A percentile compares a stretch with the other conserved stretches of the same genome.
phyloP scores from a whole-genome alignment of 2,888 invertebrate species.

The Synergus umbraculus region DNA sequence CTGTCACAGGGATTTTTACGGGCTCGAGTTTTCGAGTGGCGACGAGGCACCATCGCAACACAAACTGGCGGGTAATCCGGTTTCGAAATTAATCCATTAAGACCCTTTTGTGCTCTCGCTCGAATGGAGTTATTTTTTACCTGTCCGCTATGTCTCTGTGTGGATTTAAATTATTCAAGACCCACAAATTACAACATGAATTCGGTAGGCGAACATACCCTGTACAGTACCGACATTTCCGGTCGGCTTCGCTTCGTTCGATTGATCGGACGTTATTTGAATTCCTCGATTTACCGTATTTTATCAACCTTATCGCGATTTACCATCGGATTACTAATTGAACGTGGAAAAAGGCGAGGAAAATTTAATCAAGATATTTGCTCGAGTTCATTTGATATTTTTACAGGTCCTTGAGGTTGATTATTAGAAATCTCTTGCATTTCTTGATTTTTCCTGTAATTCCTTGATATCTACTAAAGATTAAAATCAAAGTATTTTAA shows the following conservation, averaged over 20 bases:
- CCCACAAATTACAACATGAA: background rate
- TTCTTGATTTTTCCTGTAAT: no score
- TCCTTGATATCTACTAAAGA: no score
- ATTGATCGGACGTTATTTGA: constrained; percentile 8
- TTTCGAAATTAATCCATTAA: constrained; percentile 45
- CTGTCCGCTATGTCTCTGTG: background rate
- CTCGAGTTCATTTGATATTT: background rate
- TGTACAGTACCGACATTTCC: constrained; percentile 9
- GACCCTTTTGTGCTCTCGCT: constrained; percentile 40
- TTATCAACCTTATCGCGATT: constrained; percentile 24
- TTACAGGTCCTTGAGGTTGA: background rate
- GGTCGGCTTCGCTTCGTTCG: constrained; percentile 15
- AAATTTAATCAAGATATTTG: background rate
- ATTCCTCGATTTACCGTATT: constrained; percentile 16
- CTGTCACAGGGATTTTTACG: constrained; percentile 51
- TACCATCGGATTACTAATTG: constrained; percentile 18
- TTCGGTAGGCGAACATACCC: background rate
- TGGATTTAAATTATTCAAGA: constrained; percentile 32
- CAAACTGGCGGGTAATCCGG: constrained; percentile 37
- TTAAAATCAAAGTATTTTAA: no score
- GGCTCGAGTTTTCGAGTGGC: constrained; percentile 51
- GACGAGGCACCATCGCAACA: constrained; percentile 43
- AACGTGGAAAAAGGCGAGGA: background rate
- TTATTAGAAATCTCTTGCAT: no score
- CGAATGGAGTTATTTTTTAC: constrained; percentile 21